Percentiles rank a stretch among this genome's conserved stretches.
phyloP scores from a whole-genome alignment of 2,888 invertebrate genomes.

The Pheosia tremula region DNA sequence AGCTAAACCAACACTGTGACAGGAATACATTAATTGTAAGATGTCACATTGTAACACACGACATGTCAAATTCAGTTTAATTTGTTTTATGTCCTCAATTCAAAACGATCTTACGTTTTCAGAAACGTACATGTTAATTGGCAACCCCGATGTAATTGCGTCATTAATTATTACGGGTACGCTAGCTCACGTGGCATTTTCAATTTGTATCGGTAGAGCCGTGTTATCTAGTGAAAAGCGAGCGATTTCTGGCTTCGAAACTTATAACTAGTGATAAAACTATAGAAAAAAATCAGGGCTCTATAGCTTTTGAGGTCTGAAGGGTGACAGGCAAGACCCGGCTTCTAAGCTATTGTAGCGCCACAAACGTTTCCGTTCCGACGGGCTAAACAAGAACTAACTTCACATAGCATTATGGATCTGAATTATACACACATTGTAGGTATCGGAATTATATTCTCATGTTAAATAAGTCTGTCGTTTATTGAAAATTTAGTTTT shows the following conservation, averaged over 20 bases:
- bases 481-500: no score
- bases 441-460: no score
- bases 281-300: slow-evolving; percentile 44
- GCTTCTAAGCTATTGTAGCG: slow-evolving; percentile 39
- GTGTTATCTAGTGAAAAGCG: slow-evolving; percentile 18
- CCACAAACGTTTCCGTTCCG: not conserved
- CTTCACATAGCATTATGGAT: no score
- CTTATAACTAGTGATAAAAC: slow-evolving; percentile 41
- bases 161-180: slow-evolving; percentile 14
- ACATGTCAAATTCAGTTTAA: not conserved
- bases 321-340: slow-evolving; percentile 59
- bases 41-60: not conserved
- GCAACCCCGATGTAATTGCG: not conserved
- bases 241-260: slow-evolving; percentile 43
- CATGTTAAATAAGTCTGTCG: no score
- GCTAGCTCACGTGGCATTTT: slow-evolving; percentile 14
- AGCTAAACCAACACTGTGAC: not conserved
- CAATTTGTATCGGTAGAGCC: slow-evolving; percentile 20
- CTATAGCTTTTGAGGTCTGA: slow-evolving; percentile 45
- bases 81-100: not conserved
- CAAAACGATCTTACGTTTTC: not conserved
- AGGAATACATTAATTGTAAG: not conserved
- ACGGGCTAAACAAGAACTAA: no score
- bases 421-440: no score
- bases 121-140: not conserved